Conservation (phyloP, 2,113 vertebrate genomes). For the Paratilapia polleni region DNA sequence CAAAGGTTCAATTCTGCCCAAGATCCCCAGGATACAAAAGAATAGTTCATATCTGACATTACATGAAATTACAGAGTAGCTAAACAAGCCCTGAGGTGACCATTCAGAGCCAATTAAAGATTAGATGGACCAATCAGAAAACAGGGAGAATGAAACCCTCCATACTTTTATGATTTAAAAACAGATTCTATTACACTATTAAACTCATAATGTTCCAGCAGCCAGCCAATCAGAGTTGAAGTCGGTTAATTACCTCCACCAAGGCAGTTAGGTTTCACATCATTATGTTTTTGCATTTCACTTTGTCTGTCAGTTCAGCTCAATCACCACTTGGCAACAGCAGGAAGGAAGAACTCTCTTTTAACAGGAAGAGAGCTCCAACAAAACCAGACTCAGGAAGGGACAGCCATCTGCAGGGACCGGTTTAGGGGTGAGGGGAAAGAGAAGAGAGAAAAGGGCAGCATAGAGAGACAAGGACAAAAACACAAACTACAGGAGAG, state of each 20-base stretch:
- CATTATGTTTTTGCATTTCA: neutral
- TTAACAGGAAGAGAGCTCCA: neutral
- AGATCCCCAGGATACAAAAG: neutral
- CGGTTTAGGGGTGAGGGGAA: neutral
- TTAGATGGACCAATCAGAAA: neutral
- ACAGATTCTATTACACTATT: neutral
- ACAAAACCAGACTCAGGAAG: neutral
- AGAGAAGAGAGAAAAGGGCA: neutral
- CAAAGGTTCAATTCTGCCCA: neutral
- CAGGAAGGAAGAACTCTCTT: neutral
- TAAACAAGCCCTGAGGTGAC: neutral
- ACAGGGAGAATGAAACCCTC: neutral
- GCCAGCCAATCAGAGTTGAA: neutral
- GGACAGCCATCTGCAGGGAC: neutral
- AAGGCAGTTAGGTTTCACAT: neutral
- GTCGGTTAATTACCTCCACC: neutral
- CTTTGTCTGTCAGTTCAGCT: neutral
- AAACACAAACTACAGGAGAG: too few relatives aligned
- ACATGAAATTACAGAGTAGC: constrained; percentile 1
- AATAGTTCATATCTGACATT: neutral
- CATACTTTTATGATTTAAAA: neutral
- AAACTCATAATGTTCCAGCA: neutral
- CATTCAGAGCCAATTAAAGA: neutral
- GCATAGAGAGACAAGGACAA: too few relatives aligned
- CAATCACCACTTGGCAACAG: neutral